Base-by-base conservation (phyloP, 2,797 vertebrate genomes). In the Pseudotriccus pelzelni region DNA sequence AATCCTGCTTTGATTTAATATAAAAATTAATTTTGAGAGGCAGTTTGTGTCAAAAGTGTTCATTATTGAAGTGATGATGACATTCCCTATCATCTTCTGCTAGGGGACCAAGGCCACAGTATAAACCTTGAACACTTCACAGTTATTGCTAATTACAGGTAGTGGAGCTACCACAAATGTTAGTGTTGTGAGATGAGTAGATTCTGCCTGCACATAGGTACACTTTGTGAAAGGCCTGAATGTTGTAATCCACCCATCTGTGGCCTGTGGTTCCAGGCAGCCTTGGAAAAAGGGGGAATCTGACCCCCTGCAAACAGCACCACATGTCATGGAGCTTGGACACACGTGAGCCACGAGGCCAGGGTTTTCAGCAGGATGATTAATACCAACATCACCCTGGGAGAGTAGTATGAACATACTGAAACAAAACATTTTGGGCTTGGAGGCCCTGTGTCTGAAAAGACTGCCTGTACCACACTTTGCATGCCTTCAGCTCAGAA, bases 391-490 rank as follows among this genome's bases (percentile, higher is more conserved):
- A 59, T 53, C 67, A 47, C 37, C 28, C 87, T 39, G 62, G 24
- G 36, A 84, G 34, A 68, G 18, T 10, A 34, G 13, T 8, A 47
- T 34, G 63, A 78, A 56, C 1, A 0, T 7, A 15, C 25, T 28
- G 78, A 84, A 94, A 69, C 39, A 87, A 94, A 87, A 59, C 7
- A 18, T 67, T 72, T 59, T 52, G n/a, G 83, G 52, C 22, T 84
- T 11, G 30, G 47, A 62, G 34, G 16, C 9, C 32, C 12, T 0
- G 0, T 53, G 15, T 85, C 59, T 72, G 34, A 64, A 62, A 82
- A 77, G 30, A 14, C 44, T 79, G 55, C 19, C 24, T 34, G 67
- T 75, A 49, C 56, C 53, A 66, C 62, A 64, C 21, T 93, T 60
- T 28, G 55, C 74, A 49, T 85, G 53, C 39, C 46, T 59, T 79